Evolutionary conservation across 2,113 vertebrate genomes (phyloP).

Genomic region (Cinclus cinclus): DNA sequence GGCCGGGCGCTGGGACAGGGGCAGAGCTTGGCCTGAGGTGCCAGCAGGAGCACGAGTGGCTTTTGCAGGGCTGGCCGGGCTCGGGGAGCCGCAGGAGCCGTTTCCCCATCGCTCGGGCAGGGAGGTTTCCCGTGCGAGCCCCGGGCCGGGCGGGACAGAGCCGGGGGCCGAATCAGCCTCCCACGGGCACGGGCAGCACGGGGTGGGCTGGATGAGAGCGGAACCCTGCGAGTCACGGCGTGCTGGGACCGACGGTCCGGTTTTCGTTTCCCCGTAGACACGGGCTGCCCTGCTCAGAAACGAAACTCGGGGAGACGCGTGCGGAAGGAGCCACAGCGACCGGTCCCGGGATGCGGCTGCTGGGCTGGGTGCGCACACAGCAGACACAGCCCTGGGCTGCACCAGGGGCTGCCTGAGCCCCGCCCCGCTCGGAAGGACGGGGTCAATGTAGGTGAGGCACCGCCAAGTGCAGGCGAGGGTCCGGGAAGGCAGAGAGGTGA

Average conservation of each 20-base stretch:
- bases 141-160: not conserved
- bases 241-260: no score
- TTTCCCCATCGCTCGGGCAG: rapidly evolving
- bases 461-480: not conserved
- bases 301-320: slow-evolving; percentile 10
- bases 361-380: not conserved
- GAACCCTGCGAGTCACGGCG: not conserved
- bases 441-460: not conserved
- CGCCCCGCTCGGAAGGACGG: not conserved
- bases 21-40: rapidly evolving
- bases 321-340: rapidly evolving
- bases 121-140: not conserved
- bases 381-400: not conserved
- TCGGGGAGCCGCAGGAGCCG: rapidly evolving
- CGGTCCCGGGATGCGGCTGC: not conserved
- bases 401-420: not conserved
- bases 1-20: not conserved
- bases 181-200: not conserved
- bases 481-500: not conserved
- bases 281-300: slow-evolving; percentile 40
- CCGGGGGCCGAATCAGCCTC: slow-evolving; percentile 21
- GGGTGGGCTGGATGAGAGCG: not conserved
- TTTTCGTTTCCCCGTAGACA: slow-evolving; percentile 58
- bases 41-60: rapidly evolving
- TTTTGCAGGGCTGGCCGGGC: not conserved